These are phyloP conservation scores for Drosophila jambulina DNA, from an alignment of 1,140 invertebrate genomes.

Conservation along the genomic window DNA sequence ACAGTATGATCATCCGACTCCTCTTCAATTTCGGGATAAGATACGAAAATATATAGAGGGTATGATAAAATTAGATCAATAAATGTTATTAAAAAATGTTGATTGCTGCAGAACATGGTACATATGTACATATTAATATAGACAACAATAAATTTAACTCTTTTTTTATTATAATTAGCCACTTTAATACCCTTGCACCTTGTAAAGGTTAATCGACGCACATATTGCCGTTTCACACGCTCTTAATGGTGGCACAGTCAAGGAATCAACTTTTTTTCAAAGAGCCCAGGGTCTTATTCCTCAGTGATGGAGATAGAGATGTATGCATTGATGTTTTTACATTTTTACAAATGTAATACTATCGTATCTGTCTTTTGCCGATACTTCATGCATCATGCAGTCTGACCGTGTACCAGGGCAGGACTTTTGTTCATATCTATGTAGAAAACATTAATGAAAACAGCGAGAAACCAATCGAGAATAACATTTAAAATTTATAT, in stretches of 20 bases:
- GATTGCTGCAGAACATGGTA: background rate
- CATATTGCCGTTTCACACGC: background rate
- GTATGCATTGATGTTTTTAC: background rate
- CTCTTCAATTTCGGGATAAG: background rate
- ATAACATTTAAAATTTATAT: slow-evolving; percentile 34
- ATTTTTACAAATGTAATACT: background rate
- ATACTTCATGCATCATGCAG: background rate
- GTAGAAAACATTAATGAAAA: slow-evolving; percentile 47
- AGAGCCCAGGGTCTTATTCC: background rate
- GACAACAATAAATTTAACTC: background rate
- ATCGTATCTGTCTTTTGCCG: background rate
- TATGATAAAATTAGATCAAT: slow-evolving; percentile 1
- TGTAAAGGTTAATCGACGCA: background rate
- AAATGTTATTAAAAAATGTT: background rate
- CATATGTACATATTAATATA: background rate
- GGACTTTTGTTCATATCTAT: slow-evolving; percentile 38
- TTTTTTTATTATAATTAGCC: background rate
- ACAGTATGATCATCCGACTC: slow-evolving; percentile 8
- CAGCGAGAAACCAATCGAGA: slow-evolving; percentile 41
- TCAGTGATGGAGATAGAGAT: background rate
- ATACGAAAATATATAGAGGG: slow-evolving; percentile 3
- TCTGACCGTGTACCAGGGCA: slow-evolving; percentile 23
- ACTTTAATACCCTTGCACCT: background rate
- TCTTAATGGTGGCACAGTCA: background rate
- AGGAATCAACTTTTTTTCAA: too few species aligned